Evolutionary conservation across 1,140 invertebrate species (phyloP).

Genomic region (Philaenus spumarius): DNA sequence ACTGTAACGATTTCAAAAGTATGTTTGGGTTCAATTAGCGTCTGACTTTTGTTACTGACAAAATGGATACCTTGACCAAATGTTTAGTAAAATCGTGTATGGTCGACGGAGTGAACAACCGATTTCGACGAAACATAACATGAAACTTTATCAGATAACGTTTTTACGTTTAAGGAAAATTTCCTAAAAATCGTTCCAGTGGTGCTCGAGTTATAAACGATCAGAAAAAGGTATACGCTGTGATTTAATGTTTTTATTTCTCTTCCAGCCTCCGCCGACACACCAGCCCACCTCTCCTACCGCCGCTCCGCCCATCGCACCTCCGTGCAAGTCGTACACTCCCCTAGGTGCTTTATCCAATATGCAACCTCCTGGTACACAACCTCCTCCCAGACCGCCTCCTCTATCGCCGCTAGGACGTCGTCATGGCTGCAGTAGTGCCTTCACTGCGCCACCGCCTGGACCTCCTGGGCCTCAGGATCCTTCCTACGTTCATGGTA

Average conservation of each 20-base stretch:
- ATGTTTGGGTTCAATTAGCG: too few relatives aligned
- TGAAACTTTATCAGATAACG: too few relatives aligned
- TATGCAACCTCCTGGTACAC: slow-evolving; percentile 68
- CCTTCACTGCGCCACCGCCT: slow-evolving; percentile 19
- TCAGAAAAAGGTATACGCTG: too few relatives aligned
- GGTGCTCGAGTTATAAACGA: too few relatives aligned
- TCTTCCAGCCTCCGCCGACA: slow-evolving; percentile 6
- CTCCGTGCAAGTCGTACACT: slow-evolving; percentile 55
- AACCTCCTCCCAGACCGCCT: slow-evolving; percentile 14
- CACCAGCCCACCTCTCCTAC: slow-evolving; percentile 1
- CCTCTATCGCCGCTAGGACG: slow-evolving; percentile 30
- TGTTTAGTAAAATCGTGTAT: too few relatives aligned
- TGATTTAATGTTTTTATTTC: slow-evolving; percentile 3
- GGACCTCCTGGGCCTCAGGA: neutral
- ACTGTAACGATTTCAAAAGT: too few relatives aligned
- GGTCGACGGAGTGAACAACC: too few relatives aligned
- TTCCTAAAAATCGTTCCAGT: too few relatives aligned
- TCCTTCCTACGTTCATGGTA: slow-evolving; percentile 21
- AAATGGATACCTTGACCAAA: too few relatives aligned
- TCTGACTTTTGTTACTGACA: too few relatives aligned
- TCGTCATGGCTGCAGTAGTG: slow-evolving; percentile 11
- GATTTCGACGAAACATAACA: too few relatives aligned
- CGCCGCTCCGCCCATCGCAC: slow-evolving; percentile 2
- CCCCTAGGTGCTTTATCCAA: slow-evolving; percentile 76
- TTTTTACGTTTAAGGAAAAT: too few relatives aligned